Conservation (phyloP, 2,888 invertebrate species). For the Rotaria sp. region DNA sequence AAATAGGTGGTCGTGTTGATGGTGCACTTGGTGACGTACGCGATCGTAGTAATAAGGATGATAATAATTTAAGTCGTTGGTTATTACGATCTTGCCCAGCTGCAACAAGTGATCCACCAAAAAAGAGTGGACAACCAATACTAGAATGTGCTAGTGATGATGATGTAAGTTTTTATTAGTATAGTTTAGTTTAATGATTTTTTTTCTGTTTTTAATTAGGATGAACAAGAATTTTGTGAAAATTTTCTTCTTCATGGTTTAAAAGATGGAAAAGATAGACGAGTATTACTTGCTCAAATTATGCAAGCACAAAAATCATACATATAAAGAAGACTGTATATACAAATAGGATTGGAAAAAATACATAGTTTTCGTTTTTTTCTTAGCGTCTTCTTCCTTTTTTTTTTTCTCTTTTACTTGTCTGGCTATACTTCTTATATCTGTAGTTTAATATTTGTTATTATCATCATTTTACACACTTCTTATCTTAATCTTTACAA, state of each 20-base stretch:
- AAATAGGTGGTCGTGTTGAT: slow-evolving; percentile 10
- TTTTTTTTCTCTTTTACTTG: not conserved
- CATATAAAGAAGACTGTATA: not conserved
- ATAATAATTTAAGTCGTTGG: not conserved
- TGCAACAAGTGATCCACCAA: not conserved
- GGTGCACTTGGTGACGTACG: slow-evolving; percentile 5
- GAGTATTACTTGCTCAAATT: not conserved
- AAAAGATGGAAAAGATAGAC: not conserved
- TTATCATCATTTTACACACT: not conserved
- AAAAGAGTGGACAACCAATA: not conserved
- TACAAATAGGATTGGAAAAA: not conserved
- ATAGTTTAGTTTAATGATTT: not conserved
- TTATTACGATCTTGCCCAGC: not conserved
- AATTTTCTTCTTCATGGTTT: not conserved
- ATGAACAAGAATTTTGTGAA: not conserved
- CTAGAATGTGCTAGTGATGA: not conserved
- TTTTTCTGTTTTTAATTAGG: not conserved
- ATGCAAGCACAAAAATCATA: not conserved
- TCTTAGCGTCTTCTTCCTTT: not conserved
- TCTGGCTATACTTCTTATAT: not conserved
- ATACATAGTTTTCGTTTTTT: not conserved
- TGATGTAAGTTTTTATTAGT: not conserved
- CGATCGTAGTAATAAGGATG: not conserved
- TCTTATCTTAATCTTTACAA: not conserved
- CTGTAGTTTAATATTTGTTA: not conserved